Conservation (phyloP, 2,113 vertebrate genomes). For the Ctenodactylus gundi region DNA sequence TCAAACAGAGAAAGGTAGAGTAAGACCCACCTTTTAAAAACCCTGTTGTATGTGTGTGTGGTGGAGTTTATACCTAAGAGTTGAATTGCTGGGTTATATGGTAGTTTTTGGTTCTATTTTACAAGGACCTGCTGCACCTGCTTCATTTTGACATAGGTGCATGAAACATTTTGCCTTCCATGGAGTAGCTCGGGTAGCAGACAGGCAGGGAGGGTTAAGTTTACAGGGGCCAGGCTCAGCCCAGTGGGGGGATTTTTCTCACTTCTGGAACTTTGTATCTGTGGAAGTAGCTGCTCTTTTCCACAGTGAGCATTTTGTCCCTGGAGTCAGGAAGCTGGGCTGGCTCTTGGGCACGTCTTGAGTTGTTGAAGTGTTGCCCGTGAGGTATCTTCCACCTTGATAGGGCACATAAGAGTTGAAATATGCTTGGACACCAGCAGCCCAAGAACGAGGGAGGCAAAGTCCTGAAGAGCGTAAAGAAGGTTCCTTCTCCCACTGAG, state of each 20-base stretch:
- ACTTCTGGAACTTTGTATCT: background rate
- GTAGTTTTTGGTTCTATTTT: background rate
- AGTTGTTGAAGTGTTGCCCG: background rate
- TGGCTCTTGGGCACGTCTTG: background rate
- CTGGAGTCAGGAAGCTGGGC: background rate
- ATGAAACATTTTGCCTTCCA: background rate
- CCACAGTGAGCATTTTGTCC: background rate
- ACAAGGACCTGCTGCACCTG: background rate
- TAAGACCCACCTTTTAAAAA: background rate
- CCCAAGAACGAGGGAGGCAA: background rate
- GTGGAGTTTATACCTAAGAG: background rate
- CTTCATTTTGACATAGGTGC: background rate
- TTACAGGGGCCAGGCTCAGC: background rate
- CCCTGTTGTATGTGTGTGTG: background rate
- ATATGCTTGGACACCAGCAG: background rate
- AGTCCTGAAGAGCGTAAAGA: background rate
- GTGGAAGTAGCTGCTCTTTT: background rate
- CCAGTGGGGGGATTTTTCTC: background rate
- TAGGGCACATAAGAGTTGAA: background rate
- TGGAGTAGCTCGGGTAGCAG: too few relatives aligned
- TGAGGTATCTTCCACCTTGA: background rate
- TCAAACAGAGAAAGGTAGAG: background rate
- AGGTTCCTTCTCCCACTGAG: background rate
- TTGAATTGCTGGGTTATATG: background rate
- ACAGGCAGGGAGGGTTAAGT: background rate